Evolutionary conservation across 92 coral and sea anemone species (phyloP).

Genomic region (Paragorgia papillata): DNA sequence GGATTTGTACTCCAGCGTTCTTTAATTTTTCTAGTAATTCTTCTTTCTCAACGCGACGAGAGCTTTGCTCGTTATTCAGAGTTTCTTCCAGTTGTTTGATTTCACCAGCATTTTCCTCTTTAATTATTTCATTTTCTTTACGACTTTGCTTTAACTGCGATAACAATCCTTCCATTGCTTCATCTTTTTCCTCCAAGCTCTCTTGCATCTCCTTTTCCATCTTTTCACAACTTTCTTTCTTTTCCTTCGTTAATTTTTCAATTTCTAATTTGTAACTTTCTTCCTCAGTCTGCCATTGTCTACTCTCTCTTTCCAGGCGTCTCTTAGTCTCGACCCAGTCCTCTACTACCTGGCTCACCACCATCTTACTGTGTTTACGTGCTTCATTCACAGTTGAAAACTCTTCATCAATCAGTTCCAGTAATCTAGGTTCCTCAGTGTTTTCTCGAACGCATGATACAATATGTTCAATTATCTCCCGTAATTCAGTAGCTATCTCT

Average conservation of each 20-base stretch:
- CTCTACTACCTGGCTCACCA: slow-evolving; percentile 12
- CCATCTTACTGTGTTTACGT: slow-evolving; percentile 17
- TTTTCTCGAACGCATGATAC: slow-evolving; percentile 18
- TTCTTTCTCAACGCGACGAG: slow-evolving; percentile 12
- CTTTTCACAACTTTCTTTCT: slow-evolving; percentile 61
- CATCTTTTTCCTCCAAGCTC: slow-evolving; percentile 71
- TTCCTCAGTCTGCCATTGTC: slow-evolving; percentile 15
- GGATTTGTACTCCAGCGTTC: slow-evolving; percentile 43
- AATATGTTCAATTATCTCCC: not conserved
- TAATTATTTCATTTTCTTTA: slow-evolving; percentile 18
- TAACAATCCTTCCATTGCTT: slow-evolving; percentile 53
- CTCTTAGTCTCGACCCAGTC: slow-evolving; percentile 17
- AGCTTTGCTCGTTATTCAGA: slow-evolving; percentile 1
- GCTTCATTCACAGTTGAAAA: not conserved
- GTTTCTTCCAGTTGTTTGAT: not conserved
- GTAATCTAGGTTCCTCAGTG: not conserved
- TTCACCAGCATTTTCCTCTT: not conserved
- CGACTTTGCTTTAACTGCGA: slow-evolving; percentile 52
- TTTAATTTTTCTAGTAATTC: slow-evolving; percentile 63
- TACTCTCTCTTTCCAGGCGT: slow-evolving; percentile 10
- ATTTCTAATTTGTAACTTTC: slow-evolving; percentile 22
- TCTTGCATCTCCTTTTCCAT: slow-evolving; percentile 23
- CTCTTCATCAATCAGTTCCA: slow-evolving; percentile 13
- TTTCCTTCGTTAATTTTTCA: slow-evolving; percentile 39
- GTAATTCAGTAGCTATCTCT: slow-evolving; percentile 41